These are phyloP conservation scores for Xiphorhynchus erythropygius DNA, from an alignment of 2,797 vertebrate genomes.

Conservation along the genomic window DNA sequence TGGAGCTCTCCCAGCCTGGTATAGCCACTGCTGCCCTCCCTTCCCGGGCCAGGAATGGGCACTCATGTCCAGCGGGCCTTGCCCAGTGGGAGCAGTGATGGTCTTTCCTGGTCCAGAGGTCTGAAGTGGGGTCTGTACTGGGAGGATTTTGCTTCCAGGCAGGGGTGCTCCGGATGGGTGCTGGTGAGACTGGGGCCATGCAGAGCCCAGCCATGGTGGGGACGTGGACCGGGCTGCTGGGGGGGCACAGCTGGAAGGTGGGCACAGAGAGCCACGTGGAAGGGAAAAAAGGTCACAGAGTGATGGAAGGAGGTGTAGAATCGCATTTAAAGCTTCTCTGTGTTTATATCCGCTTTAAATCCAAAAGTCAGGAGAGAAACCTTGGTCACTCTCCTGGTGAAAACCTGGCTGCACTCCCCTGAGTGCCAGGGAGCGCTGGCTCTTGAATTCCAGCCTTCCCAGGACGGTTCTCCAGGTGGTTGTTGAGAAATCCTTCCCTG, in stretches of 20 bases:
- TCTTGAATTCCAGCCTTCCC: constrained; percentile 1
- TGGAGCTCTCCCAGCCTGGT: neutral
- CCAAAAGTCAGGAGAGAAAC: neutral
- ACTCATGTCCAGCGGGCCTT: neutral
- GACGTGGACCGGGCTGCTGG: too few species aligned
- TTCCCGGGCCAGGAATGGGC: neutral
- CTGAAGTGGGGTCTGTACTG: neutral
- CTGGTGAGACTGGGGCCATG: too few species aligned
- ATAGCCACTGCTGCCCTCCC: neutral
- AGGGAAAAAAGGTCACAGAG: too few species aligned
- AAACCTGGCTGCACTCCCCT: neutral
- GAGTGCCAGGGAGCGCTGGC: neutral
- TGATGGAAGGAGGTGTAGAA: neutral
- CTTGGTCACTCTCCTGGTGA: neutral
- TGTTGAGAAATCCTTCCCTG: constrained; percentile 48
- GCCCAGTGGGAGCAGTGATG: fast-evolving
- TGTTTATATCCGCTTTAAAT: neutral
- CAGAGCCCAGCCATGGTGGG: too few species aligned
- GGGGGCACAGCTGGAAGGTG: too few species aligned
- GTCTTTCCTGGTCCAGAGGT: fast-evolving
- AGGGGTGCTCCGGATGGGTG: too few species aligned
- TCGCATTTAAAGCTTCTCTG: neutral
- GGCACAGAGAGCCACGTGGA: too few species aligned
- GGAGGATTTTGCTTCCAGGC: neutral
- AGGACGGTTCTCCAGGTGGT: neutral